Base-by-base conservation (phyloP, 2,797 vertebrate species). In the Acrossocheilus wenchowensis region DNA sequence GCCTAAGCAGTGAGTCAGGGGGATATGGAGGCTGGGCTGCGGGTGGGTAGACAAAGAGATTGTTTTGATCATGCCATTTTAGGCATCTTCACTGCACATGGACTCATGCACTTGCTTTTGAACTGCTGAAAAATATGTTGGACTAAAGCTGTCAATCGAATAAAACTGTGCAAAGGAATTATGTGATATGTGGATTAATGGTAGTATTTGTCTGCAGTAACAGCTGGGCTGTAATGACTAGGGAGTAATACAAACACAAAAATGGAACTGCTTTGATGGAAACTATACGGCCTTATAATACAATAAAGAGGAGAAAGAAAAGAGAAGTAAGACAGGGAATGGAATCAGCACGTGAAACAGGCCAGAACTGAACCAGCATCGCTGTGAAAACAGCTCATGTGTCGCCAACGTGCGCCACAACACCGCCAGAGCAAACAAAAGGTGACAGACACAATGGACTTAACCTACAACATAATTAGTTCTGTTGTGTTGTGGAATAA, bases 11-110 rank as follows among this genome's bases (percentile, higher is more conserved):
- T 26, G 26, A 85, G 54, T 45, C 41, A 50, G 11, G 73, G 60
- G 50, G 50, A 85, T 71, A 52, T 73, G 68, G 45, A 73, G 54
- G 36, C 48, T 78, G 54, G 45, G 80, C 69, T 73, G 80, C 79
- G 75, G 50, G 83, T 60, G 75, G 39, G 19, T 57, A 71, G 84
- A 81, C 54, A 81, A 72, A 69, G 36, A 57, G 41, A 50, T 73
- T 2, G 54, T 69, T 84, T 54, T 84, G 48, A 78, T 84, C 82
- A 84, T 77, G 60, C 23, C 7, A 26, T 84, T 74, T 77, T 36
- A 66, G 82, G 21, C 15, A 4, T 75, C 72, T 19, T 75, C 14
- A 43, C 34, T 26, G 34, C 21, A n/a, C 50, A 23, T 45, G 52
- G 54, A 2, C 43, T 52, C 23, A 17, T 60, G n/a, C 75, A 34